A percentile compares a stretch with the other conserved stretches of the same genome.
These are phyloP conservation scores for Chelidonichthys spinosus DNA, from an alignment of 2,797 vertebrate species.

Conservation along the genomic window DNA sequence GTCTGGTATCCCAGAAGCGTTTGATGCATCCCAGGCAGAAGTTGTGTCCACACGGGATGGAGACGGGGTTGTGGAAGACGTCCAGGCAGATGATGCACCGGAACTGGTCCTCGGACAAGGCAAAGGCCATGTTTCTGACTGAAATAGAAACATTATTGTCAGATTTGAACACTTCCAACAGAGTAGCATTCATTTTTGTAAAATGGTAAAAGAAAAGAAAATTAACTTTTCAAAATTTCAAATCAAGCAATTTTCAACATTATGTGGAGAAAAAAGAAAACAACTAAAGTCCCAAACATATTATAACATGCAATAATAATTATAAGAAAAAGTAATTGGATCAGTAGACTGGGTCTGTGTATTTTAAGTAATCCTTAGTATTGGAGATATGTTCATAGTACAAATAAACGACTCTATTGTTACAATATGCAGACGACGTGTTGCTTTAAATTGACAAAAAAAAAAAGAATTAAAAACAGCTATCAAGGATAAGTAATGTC, in stretches of 20 bases:
- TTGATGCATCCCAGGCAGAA: slow-evolving; percentile 69
- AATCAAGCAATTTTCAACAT: too few relatives aligned
- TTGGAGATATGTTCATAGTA: too few relatives aligned
- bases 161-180: neutral
- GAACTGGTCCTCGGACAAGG: slow-evolving; percentile 59
- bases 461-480: neutral
- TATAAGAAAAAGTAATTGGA: too few relatives aligned
- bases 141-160: neutral
- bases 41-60: slow-evolving; percentile 73
- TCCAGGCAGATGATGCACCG: slow-evolving; percentile 70
- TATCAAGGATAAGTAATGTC: neutral
- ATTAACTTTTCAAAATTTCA: too few relatives aligned
- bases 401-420: neutral
- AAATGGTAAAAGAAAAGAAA: neutral
- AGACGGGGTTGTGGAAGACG: slow-evolving; percentile 57
- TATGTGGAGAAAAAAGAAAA: too few relatives aligned
- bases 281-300: too few relatives aligned
- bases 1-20: slow-evolving; percentile 48
- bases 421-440: neutral
- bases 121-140: slow-evolving; percentile 47
- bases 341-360: too few relatives aligned
- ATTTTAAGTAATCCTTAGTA: too few relatives aligned
- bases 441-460: neutral
- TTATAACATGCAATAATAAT: too few relatives aligned
- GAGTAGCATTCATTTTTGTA: neutral